These are phyloP conservation scores for Sebastes minor DNA, from an alignment of 2,797 vertebrate genomes.

Conservation along the genomic window DNA sequence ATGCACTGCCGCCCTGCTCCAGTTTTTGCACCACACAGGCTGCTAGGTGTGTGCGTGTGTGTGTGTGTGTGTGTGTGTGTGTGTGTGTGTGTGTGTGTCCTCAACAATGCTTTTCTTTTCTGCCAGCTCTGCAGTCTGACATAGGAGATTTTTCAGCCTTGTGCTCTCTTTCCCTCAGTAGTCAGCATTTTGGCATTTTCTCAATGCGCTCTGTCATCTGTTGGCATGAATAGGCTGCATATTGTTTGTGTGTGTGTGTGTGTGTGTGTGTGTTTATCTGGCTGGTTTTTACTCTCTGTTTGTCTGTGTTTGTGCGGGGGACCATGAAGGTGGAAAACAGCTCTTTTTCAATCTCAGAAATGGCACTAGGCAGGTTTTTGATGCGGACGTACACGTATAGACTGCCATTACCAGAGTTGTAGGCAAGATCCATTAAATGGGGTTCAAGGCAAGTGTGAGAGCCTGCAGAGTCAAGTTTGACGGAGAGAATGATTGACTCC, in stretches of 20 bases:
- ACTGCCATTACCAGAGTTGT: background rate
- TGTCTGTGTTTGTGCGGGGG: conserved; percentile 49
- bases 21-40: conserved; percentile 61
- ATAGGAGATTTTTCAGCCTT: conserved; percentile 74
- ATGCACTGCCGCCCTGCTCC: conserved; percentile 50
- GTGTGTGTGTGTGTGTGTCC: conserved; percentile 41
- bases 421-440: background rate
- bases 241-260: conserved; percentile 35
- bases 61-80: conserved; percentile 33
- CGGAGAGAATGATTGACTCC: background rate
- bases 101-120: conserved; percentile 71
- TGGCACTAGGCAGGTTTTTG: background rate
- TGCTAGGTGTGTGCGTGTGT: conserved; percentile 50
- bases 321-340: conserved; percentile 52
- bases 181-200: conserved; percentile 80
- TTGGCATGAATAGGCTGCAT: conserved; percentile 71
- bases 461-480: background rate
- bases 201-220: conserved; percentile 75
- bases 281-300: conserved; percentile 29
- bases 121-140: conserved; percentile 79
- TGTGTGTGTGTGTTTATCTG: conserved; percentile 32
- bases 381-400: background rate
- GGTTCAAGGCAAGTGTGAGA: background rate
- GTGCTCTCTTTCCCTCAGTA: conserved; percentile 66
- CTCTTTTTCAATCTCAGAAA: conserved; percentile 42